phyloP scores from a whole-genome alignment of 23 tunicate species.

The Corella eumyota region DNA sequence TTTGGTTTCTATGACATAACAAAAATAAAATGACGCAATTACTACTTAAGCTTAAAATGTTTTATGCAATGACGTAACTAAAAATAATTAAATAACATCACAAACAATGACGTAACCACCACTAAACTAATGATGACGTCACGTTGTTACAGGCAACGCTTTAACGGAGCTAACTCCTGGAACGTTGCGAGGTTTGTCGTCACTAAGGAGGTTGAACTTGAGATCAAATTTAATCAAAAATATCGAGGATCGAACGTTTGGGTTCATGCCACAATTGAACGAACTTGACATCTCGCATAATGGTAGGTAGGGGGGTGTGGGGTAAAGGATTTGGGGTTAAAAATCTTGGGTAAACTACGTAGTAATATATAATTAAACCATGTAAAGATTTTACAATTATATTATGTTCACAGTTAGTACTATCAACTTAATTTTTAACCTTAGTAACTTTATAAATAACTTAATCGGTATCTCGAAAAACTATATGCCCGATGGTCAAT shows the following conservation, averaged over 20 bases:
- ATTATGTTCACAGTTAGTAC: too few relatives aligned
- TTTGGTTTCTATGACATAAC: constrained; percentile 3
- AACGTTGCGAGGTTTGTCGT: constrained; percentile 31
- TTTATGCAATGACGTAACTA: background rate
- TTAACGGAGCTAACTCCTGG: constrained; percentile 7
- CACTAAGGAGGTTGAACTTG: constrained; percentile 14
- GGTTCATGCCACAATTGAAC: constrained; percentile 18
- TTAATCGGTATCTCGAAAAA: too few relatives aligned
- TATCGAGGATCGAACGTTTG: constrained; percentile 29
- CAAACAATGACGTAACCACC: too few relatives aligned
- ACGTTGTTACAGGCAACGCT: constrained; percentile 13
- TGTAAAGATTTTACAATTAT: too few relatives aligned
- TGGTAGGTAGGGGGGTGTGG: too few relatives aligned
- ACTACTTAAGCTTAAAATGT: background rate
- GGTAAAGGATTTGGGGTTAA: too few relatives aligned
- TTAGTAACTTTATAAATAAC: too few relatives aligned
- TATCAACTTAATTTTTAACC: too few relatives aligned
- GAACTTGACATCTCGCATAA: constrained; percentile 51
- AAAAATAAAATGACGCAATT: background rate
- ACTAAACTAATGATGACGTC: background rate
- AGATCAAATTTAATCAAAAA: constrained; percentile 13
- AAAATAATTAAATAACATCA: too few relatives aligned
- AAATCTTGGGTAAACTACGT: too few relatives aligned
- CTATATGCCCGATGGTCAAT: too few relatives aligned
- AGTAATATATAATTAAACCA: too few relatives aligned